Percentiles rank a stretch among this genome's conserved stretches.
These are phyloP conservation scores for Drosophila tsacasi DNA, from an alignment of 1,140 invertebrate genomes.

Conservation along the genomic window DNA sequence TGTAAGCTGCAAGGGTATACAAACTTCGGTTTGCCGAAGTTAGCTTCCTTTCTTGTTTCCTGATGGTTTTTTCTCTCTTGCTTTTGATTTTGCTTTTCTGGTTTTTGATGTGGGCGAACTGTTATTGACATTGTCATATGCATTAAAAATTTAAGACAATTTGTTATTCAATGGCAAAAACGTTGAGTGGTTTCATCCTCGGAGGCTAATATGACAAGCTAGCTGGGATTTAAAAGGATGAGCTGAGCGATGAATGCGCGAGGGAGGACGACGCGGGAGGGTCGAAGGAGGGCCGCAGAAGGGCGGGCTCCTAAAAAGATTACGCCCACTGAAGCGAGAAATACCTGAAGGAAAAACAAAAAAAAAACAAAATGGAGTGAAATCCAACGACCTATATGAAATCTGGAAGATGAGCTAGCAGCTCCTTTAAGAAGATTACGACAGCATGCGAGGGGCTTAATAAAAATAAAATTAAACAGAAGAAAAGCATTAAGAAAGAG, in stretches of 20 bases:
- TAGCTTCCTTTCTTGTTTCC: neutral
- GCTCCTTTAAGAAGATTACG: conserved; percentile 9
- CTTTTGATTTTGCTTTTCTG: neutral
- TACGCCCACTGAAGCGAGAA: conserved; percentile 11
- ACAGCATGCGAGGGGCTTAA: neutral
- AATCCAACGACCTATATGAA: conserved; percentile 11
- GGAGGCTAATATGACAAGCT: conserved; percentile 23
- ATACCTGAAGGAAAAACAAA: conserved; percentile 1
- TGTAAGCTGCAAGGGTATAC: no score
- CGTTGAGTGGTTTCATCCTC: conserved; percentile 19
- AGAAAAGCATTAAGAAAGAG: neutral
- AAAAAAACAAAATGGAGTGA: neutral
- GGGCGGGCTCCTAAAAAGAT: conserved; percentile 9
- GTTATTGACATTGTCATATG: conserved; percentile 47
- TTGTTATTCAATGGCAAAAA: conserved; percentile 23
- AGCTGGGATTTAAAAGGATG: conserved; percentile 20
- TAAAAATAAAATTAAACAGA: neutral
- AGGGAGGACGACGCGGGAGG: neutral
- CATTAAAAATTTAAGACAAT: conserved; percentile 52
- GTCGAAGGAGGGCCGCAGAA: neutral
- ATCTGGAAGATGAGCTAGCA: neutral
- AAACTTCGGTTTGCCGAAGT: no score
- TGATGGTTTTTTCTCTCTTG: neutral
- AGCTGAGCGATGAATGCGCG: conserved; percentile 8
- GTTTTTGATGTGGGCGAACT: conserved; percentile 11